A percentile compares a stretch with the other conserved stretches of the same genome.
Conservation (phyloP, 2,797 vertebrate genomes). For the Enteromius radiatus region DNA sequence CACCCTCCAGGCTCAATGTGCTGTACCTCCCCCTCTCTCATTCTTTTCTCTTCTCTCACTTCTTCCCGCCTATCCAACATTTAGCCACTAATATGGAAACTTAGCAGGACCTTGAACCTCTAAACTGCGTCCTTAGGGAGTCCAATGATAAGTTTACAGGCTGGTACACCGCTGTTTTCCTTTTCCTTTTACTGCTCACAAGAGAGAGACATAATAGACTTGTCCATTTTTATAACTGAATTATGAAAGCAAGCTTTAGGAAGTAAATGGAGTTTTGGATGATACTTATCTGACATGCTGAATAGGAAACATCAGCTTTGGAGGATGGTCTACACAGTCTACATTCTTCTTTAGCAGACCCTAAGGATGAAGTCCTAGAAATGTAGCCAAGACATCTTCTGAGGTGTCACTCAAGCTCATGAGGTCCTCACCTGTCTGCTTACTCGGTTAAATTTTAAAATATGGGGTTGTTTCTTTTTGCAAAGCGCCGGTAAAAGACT, state of each 20-base stretch:
- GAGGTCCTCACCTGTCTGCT: not conserved
- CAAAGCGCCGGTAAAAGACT: not conserved
- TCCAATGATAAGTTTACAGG: conserved; percentile 32
- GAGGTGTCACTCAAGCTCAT: not conserved
- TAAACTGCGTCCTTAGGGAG: conserved; percentile 65
- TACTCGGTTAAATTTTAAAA: not conserved
- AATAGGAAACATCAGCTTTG: conserved; percentile 3
- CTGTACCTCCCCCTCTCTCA: conserved; percentile 36
- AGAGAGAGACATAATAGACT: conserved; percentile 16
- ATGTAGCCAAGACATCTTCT: not conserved
- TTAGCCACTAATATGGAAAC: conserved; percentile 61
- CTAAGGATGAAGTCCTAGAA: not conserved
- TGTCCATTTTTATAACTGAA: not conserved
- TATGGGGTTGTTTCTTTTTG: conserved; percentile 13
- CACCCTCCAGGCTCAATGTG: conserved; percentile 43
- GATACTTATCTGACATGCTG: not conserved
- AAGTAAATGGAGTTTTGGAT: conserved; percentile 11
- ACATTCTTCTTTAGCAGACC: conserved; percentile 7
- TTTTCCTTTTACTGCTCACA: conserved; percentile 16
- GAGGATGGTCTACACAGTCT: not conserved
- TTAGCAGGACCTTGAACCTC: conserved; percentile 61
- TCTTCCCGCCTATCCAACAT: conserved; percentile 48
- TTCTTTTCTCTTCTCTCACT: conserved; percentile 19
- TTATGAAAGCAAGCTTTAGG: conserved; percentile 11
- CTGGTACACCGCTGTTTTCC: conserved; percentile 32